These are phyloP conservation scores for Dolichotis patagonum DNA, from an alignment of 2,113 vertebrate species.

Conservation along the genomic window DNA sequence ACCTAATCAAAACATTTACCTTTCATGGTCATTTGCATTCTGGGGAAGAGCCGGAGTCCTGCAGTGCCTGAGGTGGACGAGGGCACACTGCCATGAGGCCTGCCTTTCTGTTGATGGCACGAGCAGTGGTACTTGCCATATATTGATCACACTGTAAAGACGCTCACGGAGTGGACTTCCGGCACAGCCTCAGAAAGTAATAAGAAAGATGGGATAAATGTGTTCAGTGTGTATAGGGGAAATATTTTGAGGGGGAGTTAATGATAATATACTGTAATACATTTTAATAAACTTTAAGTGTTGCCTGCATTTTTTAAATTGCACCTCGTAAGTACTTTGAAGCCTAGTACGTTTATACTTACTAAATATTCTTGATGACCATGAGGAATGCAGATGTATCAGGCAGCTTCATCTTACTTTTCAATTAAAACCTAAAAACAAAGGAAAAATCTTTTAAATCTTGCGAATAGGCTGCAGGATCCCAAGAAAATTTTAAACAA, in stretches of 20 bases:
- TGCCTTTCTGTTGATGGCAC: background rate
- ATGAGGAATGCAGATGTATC: background rate
- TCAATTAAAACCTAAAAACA: background rate
- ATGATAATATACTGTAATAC: background rate
- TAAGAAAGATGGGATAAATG: background rate
- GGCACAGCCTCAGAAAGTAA: background rate
- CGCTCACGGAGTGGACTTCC: background rate
- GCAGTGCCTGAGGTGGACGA: background rate
- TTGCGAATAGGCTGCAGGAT: background rate
- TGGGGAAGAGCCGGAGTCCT: background rate
- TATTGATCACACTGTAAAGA: background rate
- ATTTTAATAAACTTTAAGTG: background rate
- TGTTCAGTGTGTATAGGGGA: background rate
- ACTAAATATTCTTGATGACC: background rate
- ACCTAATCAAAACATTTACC: too few species aligned
- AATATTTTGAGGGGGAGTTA: background rate
- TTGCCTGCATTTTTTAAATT: background rate
- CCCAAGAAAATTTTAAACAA: background rate
- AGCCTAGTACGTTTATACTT: background rate
- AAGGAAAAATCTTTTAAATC: background rate
- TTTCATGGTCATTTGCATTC: background rate
- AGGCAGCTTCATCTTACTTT: conserved; percentile 11
- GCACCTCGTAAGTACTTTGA: background rate
- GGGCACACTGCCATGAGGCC: background rate
- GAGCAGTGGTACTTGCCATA: background rate